A percentile compares a stretch with the other conserved stretches of the same genome.
phyloP scores from a whole-genome alignment of 2,888 invertebrate species.

The Lomographa bimaculata region DNA sequence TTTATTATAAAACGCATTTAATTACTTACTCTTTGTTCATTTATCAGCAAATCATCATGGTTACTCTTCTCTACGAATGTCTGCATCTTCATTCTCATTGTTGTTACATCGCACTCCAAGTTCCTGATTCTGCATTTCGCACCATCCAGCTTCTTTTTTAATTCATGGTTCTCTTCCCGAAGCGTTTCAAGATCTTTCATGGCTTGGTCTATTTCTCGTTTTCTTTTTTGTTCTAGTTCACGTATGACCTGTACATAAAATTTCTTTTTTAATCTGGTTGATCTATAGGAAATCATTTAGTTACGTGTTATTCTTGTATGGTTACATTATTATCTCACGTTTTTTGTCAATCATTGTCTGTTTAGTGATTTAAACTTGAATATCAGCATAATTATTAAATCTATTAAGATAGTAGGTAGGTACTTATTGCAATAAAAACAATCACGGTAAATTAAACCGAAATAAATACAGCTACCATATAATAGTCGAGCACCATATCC shows the following conservation, averaged over 20 bases:
- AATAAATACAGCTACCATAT: neutral
- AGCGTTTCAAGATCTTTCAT: conserved; percentile 83
- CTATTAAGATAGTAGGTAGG: too few species aligned
- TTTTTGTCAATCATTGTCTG: too few species aligned
- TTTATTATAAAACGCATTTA: too few species aligned
- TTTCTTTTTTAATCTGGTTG: too few species aligned
- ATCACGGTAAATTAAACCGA: too few species aligned
- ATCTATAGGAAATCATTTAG: too few species aligned
- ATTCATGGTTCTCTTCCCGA: conserved; percentile 81
- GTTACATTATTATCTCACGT: too few species aligned
- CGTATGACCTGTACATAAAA: conserved; percentile 62
- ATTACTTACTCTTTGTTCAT: conserved; percentile 83
- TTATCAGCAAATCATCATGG: conserved; percentile 85
- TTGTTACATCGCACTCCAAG: conserved; percentile 85
- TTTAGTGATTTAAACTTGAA: too few species aligned
- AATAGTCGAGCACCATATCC: conserved; percentile 11
- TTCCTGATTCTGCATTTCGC: conserved; percentile 87
- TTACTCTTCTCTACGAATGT: conserved; percentile 85
- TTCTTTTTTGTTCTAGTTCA: conserved; percentile 80
- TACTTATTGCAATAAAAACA: too few species aligned
- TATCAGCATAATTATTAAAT: too few species aligned
- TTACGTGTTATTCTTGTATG: too few species aligned
- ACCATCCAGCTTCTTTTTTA: conserved; percentile 86
- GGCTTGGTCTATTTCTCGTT: conserved; percentile 83
- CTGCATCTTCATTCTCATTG: conserved; percentile 83